Evolutionary conservation across 92 coral and sea anemone species (phyloP), one percentile per base, ranked within the genome.

Genomic region (Anthopleura xanthogrammica): DNA sequence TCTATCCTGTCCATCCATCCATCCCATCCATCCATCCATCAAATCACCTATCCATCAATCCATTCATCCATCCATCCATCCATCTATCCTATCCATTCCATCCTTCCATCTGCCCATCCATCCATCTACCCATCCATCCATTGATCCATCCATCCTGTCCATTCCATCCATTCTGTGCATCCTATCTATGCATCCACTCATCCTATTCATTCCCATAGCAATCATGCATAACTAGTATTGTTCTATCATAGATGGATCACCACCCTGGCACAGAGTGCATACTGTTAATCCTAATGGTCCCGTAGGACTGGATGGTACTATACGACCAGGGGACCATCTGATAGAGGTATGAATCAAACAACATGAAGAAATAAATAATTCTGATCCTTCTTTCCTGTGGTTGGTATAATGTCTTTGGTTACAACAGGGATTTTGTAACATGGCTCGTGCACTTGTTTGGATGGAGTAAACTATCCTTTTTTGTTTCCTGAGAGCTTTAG

Each of bases 271-370:
- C 90, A 91, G 95, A 75, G 92, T 97, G 19, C 99, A 97, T 75
- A 93, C 99, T 17, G 99, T 97, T 7, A 97, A 92, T 77, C 97
- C 98, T 19, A 89, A 90, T 80, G 99, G 99, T 8, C 99, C 99
- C 0, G 99, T 94, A 48, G 99, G 98, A 60, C 77, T 90, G 78
- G 92, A 90, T 83, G 99, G 98, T 17, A 86, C 95, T 46, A 89
- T 97, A 24, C 76, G 60, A 80, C 90, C 94, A 56, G 99, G 99
- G 24, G 98, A 96, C 81, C 94, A 96, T 73, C 80, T 96, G 17
- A 87, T 94, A 52, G 99, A 96, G 95, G 98, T 94, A 68, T 24
- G 43, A 11, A 9, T 4, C 12, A 68, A 29, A 12, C 36, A 68
- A 68, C 20, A 10, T 65, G 40, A n/a, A 29, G 36, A 46, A 46